Conservation (phyloP, 2,888 invertebrate genomes). For the Choreutis nemorana region DNA sequence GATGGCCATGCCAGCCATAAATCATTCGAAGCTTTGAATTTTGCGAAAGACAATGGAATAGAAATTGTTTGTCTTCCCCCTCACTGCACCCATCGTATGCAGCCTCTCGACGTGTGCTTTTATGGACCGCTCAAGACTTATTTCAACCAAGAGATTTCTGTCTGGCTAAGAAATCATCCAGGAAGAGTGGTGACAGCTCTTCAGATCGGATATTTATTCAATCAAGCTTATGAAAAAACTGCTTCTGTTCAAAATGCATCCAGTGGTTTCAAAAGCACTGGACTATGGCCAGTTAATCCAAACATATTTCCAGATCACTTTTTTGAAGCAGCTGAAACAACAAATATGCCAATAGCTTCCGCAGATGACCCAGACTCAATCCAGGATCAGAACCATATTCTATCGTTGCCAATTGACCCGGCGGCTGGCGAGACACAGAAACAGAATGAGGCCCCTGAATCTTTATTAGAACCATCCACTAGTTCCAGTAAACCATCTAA, state of each 20-base stretch:
- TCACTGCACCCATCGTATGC: slow-evolving; percentile 20
- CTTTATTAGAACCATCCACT: too few relatives aligned
- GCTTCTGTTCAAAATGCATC: slow-evolving; percentile 11
- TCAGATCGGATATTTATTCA: slow-evolving; percentile 18
- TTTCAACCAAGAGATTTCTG: slow-evolving; percentile 18
- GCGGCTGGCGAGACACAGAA: too few relatives aligned
- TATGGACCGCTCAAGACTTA: slow-evolving; percentile 19
- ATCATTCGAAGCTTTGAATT: too few relatives aligned
- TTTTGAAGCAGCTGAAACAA: slow-evolving; percentile 14
- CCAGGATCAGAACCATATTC: too few relatives aligned
- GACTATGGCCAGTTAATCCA: slow-evolving; percentile 13
- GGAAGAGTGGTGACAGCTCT: slow-evolving; percentile 18
- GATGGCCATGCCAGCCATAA: too few relatives aligned
- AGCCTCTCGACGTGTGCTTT: slow-evolving; percentile 23
- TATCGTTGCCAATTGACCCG: too few relatives aligned
- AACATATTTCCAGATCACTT: slow-evolving; percentile 17
- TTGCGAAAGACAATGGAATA: too few relatives aligned
- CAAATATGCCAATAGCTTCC: slow-evolving; percentile 1
- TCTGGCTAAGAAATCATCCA: slow-evolving; percentile 18
- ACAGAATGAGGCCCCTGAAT: too few relatives aligned
- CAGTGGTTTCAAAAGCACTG: slow-evolving; percentile 16
- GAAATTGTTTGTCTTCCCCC: too few relatives aligned
- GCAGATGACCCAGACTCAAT: too few relatives aligned
- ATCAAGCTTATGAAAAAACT: slow-evolving; percentile 15
- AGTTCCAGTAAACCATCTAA: too few relatives aligned